Percentiles rank a stretch among this genome's conserved stretches.
Evolutionary conservation across 2,797 vertebrate species (phyloP).

Genomic region (Mormyrus hasselquistii): DNA sequence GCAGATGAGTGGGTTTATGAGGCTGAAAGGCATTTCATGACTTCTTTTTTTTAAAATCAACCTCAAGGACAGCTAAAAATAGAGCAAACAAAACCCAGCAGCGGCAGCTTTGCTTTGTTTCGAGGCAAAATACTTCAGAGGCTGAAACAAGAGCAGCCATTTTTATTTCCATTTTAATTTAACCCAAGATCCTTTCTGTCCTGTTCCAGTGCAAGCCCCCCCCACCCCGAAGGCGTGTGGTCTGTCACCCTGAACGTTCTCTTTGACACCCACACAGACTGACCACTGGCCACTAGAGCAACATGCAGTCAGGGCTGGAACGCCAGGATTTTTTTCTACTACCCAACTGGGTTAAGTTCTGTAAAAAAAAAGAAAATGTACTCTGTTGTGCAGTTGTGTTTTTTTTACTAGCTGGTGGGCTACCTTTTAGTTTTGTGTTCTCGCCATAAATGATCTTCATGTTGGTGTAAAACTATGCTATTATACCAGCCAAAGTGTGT

Average conservation of each 20-base stretch:
- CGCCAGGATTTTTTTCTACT: background rate
- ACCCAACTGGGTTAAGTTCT: background rate
- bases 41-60: slow-evolving; percentile 6
- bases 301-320: background rate
- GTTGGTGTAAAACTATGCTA: background rate
- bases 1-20: background rate
- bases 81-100: background rate
- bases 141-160: background rate
- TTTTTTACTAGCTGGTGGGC: background rate
- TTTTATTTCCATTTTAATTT: background rate
- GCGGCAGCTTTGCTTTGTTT: background rate
- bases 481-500: background rate
- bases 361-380: background rate
- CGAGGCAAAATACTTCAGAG: background rate
- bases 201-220: background rate
- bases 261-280: background rate
- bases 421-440: background rate
- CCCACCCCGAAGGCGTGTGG: background rate
- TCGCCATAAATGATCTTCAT: background rate
- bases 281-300: background rate
- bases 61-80: slow-evolving; percentile 8
- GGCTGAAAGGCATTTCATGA: background rate
- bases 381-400: background rate
- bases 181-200: background rate
- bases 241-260: background rate